A percentile compares a stretch with the other conserved stretches of the same genome.
phyloP scores from a whole-genome alignment of 2,888 invertebrate species.

The Neocrepidodera transversa region DNA sequence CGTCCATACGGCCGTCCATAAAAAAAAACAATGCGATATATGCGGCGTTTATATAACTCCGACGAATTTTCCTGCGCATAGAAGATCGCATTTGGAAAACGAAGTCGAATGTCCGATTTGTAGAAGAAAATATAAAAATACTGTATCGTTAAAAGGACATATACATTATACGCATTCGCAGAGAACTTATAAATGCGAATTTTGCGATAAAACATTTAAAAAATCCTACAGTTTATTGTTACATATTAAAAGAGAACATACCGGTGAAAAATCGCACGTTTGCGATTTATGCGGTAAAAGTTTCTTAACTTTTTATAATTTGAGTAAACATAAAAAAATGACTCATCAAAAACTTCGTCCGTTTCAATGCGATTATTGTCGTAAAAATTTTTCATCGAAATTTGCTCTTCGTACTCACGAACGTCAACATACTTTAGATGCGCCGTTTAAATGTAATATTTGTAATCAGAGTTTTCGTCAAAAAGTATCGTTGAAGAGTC shows the following conservation, averaged over 20 bases:
- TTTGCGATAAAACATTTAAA: constrained; percentile 44
- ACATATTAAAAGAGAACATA: constrained; percentile 47
- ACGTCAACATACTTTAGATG: constrained; percentile 51
- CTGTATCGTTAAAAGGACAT: constrained; percentile 47
- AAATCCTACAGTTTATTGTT: constrained; percentile 45
- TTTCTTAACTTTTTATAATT: constrained; percentile 42
- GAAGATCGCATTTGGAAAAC: constrained; percentile 47
- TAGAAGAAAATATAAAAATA: constrained; percentile 50
- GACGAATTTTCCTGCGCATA: constrained; percentile 50
- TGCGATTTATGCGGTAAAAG: constrained; percentile 47
- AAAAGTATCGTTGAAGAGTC: constrained; percentile 50
- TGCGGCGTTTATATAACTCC: constrained; percentile 48
- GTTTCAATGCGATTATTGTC: constrained; percentile 48
- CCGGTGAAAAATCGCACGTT: constrained; percentile 44
- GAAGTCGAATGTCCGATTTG: constrained; percentile 54
- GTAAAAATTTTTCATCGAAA: constrained; percentile 49
- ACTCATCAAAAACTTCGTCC: constrained; percentile 50
- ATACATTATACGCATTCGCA: constrained; percentile 47
- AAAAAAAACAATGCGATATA: constrained; percentile 49
- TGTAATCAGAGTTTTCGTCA: constrained; percentile 51
- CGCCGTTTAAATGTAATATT: constrained; percentile 48
- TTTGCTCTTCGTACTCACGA: constrained; percentile 49
- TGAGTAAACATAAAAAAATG: constrained; percentile 50
- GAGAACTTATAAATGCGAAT: constrained; percentile 42
- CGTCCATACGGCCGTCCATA: constrained; percentile 48